Evolutionary conservation across 2,797 vertebrate species (phyloP), one percentile per base, ranked within the genome.

Genomic region (Enteromius fasciolatus): DNA sequence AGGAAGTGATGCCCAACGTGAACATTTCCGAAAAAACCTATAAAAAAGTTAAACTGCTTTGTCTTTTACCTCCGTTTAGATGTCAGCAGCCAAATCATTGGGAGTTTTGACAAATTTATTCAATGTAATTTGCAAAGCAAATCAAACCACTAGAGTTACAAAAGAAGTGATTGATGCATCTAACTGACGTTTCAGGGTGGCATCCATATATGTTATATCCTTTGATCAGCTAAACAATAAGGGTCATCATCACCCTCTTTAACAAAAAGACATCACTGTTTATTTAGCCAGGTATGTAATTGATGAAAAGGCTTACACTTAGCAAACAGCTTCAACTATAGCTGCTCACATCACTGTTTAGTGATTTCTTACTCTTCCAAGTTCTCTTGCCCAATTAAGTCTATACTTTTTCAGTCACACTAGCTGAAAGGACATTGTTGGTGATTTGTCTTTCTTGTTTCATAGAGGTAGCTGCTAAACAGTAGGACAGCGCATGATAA

Each of bases 51-150:
- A 1, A 28, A 41, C 15, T 36, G 28, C 68, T 46, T 63, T 54
- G 64, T 79, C 31, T 79, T 68, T 36, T 14, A 66, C n/a, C 44
- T 33, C 20, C 17, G 28, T 57, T 70, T 36, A 69, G 17, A 59
- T 8, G 9, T 44, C 39, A 57, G 36, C 23, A 69, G 15, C 9
- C 57, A 81, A 64, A 36, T 81, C 18, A 63, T 73, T 73, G 44
- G 28, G 7, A 48, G 23, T 28, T 66, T 76, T 0, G 33, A 59
- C 74, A 75, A 36, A 76, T 76, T 15, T 23, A 41, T 25, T 76
- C 25, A 67, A 78, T 5, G 44, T 46, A 20, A 76, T 76, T 23
- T 67, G 41, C 41, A 67, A 66, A 50, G 61, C 25, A 80, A 80
- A 73, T 25, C 31, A 41, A 31, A 72, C 28, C 4, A 1, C 59